Conservation (phyloP, 2,888 invertebrate species). For the Deilephila porcellus region DNA sequence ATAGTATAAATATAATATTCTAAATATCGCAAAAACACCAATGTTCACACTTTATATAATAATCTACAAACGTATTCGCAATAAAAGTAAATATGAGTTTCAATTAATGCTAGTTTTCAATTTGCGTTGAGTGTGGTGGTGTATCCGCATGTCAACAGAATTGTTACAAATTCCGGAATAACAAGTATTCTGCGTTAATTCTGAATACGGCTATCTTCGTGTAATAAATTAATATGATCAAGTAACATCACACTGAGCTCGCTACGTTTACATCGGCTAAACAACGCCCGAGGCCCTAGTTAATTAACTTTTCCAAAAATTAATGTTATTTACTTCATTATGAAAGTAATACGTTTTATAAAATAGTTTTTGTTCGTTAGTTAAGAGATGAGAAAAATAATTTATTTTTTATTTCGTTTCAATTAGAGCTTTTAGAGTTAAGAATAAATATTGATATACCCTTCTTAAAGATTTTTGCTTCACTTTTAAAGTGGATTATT, state of each 20-base stretch:
- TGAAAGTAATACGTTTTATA: neutral
- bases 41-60: neutral
- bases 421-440: too few relatives aligned
- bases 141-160: neutral
- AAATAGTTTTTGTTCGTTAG: neutral
- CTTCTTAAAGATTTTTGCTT: too few relatives aligned
- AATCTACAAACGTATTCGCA: neutral
- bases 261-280: slow-evolving; percentile 6
- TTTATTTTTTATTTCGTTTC: too few relatives aligned
- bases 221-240: slow-evolving; percentile 18
- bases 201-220: slow-evolving; percentile 18
- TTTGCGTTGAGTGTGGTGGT: slow-evolving; percentile 1
- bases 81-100: neutral
- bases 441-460: too few relatives aligned
- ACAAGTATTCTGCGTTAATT: neutral
- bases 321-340: neutral
- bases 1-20: too few relatives aligned
- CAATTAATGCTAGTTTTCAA: neutral
- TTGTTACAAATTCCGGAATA: neutral
- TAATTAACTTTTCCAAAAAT: neutral
- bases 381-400: too few relatives aligned
- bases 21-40: too few relatives aligned
- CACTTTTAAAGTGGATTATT: too few relatives aligned
- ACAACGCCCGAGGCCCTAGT: neutral
- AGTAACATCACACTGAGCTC: slow-evolving; percentile 1